Conservation (phyloP, 92 coral and sea anemone species). For the Parazoanthus atlanticus region DNA sequence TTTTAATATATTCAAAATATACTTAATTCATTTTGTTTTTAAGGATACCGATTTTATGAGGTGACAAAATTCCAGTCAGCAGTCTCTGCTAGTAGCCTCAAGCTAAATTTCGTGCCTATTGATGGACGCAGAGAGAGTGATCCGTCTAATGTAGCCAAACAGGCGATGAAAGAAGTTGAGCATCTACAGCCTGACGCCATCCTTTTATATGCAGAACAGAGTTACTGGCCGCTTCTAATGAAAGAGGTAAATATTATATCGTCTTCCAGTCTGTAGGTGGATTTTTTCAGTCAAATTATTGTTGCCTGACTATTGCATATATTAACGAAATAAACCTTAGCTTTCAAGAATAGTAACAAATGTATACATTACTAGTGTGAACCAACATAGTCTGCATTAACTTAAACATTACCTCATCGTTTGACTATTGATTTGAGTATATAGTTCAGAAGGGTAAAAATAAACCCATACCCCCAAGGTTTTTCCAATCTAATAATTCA, state of each 20-base stretch:
- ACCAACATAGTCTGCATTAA: neutral
- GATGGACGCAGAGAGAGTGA: neutral
- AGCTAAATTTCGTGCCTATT: slow-evolving; percentile 16
- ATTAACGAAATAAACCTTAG: neutral
- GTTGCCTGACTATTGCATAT: neutral
- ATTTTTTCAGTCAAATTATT: neutral
- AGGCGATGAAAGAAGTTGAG: slow-evolving; percentile 32
- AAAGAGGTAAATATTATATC: slow-evolving; percentile 20
- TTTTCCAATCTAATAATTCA: too few species aligned
- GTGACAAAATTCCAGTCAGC: slow-evolving; percentile 4
- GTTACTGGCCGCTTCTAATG: slow-evolving; percentile 15
- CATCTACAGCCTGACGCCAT: slow-evolving; percentile 41
- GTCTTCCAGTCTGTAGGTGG: neutral
- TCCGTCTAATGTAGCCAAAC: neutral
- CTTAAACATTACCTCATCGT: too few species aligned
- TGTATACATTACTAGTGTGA: neutral
- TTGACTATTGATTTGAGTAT: too few species aligned
- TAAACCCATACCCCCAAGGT: too few species aligned
- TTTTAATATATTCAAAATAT: too few species aligned
- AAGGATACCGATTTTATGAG: slow-evolving; percentile 7
- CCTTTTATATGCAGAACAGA: slow-evolving; percentile 47
- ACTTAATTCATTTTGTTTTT: neutral
- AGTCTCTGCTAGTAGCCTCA: neutral
- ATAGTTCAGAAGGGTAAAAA: too few species aligned
- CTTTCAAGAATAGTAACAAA: too few species aligned